A percentile compares a stretch with the other conserved stretches of the same genome.
These are phyloP conservation scores for Falco rusticolus DNA, from an alignment of 2,797 vertebrate species.

Conservation along the genomic window DNA sequence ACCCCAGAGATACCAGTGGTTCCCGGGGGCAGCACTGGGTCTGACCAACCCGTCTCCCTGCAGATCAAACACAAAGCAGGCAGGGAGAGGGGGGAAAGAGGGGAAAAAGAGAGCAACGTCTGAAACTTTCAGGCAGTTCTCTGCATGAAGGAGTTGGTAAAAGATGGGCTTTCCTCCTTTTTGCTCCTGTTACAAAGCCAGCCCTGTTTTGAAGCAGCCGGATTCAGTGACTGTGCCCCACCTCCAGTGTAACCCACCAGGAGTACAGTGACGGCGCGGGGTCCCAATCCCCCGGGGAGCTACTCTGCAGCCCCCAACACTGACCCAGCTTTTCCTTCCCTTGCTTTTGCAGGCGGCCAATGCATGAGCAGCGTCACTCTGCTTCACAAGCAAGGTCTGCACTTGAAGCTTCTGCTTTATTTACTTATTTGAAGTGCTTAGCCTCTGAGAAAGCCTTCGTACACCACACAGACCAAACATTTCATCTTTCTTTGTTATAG, in stretches of 20 bases:
- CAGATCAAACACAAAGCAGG: neutral
- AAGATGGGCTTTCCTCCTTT: neutral
- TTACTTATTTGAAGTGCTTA: slow-evolving; percentile 17
- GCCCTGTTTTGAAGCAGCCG: neutral
- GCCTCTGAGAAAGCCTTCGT: neutral
- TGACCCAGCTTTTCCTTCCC: neutral
- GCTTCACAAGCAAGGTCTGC: neutral
- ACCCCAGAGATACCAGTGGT: neutral
- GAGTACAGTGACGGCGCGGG: neutral
- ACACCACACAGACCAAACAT: slow-evolving; percentile 2
- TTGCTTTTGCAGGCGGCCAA: neutral
- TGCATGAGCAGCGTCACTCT: neutral
- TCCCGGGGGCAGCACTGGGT: neutral
- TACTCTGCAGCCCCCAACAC: neutral
- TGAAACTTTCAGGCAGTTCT: neutral
- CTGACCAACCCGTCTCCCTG: accelerated
- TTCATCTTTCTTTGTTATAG: slow-evolving; percentile 35
- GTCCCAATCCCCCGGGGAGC: neutral
- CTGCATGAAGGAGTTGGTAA: neutral
- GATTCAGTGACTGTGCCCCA: neutral
- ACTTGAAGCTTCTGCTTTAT: slow-evolving; percentile 5
- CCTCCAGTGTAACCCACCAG: neutral
- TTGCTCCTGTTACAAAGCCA: neutral
- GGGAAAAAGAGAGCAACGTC: neutral
- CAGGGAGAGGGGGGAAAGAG: neutral